phyloP scores from a whole-genome alignment of 2,113 vertebrate genomes.

The Acrocephalus arundinaceus region DNA sequence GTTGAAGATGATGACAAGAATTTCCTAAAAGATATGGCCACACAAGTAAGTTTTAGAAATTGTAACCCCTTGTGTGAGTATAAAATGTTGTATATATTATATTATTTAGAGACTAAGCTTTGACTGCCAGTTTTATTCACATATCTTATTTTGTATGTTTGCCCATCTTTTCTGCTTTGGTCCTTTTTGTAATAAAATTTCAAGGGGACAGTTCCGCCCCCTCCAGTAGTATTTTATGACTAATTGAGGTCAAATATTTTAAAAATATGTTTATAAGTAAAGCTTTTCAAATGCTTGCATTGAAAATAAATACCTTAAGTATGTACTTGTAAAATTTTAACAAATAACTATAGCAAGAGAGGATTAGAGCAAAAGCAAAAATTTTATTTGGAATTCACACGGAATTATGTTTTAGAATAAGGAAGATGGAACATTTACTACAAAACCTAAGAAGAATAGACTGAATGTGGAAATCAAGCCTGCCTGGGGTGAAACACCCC shows the following conservation, averaged over 20 bases:
- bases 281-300: neutral
- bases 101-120: neutral
- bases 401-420: constrained; percentile 60
- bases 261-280: neutral
- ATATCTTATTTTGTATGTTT: neutral
- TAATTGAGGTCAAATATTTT: neutral
- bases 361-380: neutral
- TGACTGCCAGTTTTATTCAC: neutral
- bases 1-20: constrained; percentile 62
- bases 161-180: neutral
- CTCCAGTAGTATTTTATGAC: neutral
- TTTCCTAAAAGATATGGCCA: constrained; percentile 31
- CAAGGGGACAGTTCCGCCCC: neutral
- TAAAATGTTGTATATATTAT: neutral
- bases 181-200: neutral
- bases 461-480: constrained; percentile 55
- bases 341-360: neutral
- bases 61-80: neutral
- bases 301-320: neutral
- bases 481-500: constrained; percentile 52
- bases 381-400: neutral
- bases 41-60: constrained; percentile 58
- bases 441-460: constrained; percentile 58
- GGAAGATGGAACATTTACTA: constrained; percentile 8
- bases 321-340: neutral